phyloP scores from a whole-genome alignment of 1,140 invertebrate species.

The Mactra quadrangularis region DNA sequence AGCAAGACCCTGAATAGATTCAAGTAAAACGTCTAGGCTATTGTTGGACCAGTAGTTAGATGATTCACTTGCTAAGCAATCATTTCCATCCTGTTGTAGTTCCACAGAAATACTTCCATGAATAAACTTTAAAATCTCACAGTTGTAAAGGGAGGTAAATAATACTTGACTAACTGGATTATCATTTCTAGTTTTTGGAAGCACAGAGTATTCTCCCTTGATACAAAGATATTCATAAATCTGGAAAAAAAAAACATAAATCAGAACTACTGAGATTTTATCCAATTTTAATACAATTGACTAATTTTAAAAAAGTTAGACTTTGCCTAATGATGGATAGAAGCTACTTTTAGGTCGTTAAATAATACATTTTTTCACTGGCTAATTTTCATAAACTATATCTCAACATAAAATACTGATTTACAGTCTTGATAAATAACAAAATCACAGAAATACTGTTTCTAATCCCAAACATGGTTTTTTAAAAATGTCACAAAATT shows the following conservation, averaged over 20 bases:
- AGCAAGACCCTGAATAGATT: constrained; percentile 18
- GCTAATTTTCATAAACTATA: no score
- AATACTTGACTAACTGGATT: background rate
- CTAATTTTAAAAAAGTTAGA: no score
- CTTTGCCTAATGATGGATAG: no score
- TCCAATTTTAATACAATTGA: no score
- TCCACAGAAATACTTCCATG: background rate
- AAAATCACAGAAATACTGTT: no score
- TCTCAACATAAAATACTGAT: no score
- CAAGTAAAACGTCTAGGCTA: constrained; percentile 2
- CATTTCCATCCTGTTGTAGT: background rate
- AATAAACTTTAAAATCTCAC: constrained; percentile 22
- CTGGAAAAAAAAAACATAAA: constrained; percentile 45
- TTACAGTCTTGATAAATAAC: no score
- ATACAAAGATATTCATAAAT: constrained; percentile 50
- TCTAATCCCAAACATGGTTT: no score
- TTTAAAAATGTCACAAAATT: no score
- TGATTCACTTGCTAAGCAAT: background rate
- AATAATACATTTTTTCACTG: no score
- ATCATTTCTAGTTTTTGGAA: background rate
- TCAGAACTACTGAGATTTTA: no score
- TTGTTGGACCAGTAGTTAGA: constrained; percentile 6
- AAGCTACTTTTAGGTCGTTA: no score
- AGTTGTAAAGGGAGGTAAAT: constrained; percentile 50
- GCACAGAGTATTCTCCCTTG: constrained; percentile 44